Conservation (phyloP, 2,113 vertebrate species). For the Tylochromis polylepis region DNA sequence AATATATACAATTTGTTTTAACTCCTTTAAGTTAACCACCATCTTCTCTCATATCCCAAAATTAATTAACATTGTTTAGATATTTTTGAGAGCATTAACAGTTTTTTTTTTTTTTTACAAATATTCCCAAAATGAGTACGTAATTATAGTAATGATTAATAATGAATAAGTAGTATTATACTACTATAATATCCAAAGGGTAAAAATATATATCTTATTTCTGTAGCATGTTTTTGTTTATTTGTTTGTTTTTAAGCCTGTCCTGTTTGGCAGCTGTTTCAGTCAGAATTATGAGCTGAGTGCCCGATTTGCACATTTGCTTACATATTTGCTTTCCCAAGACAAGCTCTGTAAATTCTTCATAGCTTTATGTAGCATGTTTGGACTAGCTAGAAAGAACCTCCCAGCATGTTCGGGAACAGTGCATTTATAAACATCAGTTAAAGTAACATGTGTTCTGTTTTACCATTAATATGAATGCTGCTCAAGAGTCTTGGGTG, state of each 20-base stretch:
- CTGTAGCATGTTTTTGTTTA: fast-evolving
- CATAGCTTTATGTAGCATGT: not conserved
- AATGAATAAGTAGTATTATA: not conserved
- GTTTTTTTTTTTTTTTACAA: not conserved
- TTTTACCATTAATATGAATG: not conserved
- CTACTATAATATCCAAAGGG: not conserved
- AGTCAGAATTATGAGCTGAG: not conserved
- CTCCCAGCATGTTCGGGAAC: not conserved
- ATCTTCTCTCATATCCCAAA: not conserved
- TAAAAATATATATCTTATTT: not conserved
- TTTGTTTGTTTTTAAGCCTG: not conserved
- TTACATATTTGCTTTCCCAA: not conserved
- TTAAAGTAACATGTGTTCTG: not conserved
- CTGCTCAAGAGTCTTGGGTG: not conserved
- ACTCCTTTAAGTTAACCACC: not conserved
- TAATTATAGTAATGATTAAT: not conserved
- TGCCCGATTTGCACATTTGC: not conserved
- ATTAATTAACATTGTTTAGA: not conserved
- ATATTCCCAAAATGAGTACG: fast-evolving
- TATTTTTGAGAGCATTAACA: not conserved
- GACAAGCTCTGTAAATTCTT: not conserved
- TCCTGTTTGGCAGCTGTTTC: not conserved
- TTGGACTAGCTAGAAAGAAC: not conserved
- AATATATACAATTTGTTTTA: not conserved
- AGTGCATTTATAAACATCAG: not conserved